Evolutionary conservation across 1,140 invertebrate species (phyloP).

Genomic region (Berghia stephanieae): DNA sequence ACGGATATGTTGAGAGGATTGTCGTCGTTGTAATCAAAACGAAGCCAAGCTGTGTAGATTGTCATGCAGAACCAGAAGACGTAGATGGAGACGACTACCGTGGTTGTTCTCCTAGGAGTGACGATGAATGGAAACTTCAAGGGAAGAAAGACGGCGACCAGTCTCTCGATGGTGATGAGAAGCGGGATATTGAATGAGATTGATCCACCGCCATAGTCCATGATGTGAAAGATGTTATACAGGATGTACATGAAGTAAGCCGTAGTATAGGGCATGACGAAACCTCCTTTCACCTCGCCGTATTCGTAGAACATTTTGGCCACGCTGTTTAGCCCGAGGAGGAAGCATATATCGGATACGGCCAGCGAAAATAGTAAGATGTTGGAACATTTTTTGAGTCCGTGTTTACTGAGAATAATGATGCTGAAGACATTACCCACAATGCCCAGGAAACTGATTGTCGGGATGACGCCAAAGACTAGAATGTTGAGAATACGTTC

Average conservation of each 20-base stretch:
- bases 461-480: conserved; percentile 8
- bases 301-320: conserved; percentile 15
- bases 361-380: conserved; percentile 23
- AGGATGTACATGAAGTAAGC: conserved; percentile 10
- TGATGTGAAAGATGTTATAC: conserved; percentile 20
- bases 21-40: conserved; percentile 6
- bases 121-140: conserved; percentile 8
- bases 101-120: neutral
- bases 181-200: neutral
- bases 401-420: neutral
- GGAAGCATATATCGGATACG: conserved; percentile 19
- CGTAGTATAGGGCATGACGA: neutral
- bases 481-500: neutral
- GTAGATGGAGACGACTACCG: neutral
- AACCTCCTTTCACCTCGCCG: neutral
- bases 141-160: conserved; percentile 18
- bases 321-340: conserved; percentile 7
- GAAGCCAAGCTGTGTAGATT: conserved; percentile 8
- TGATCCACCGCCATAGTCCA: conserved; percentile 16
- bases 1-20: neutral
- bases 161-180: conserved; percentile 18
- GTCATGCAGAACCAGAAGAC: neutral
- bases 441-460: neutral
- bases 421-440: conserved; percentile 16
- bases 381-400: conserved; percentile 27